Conservation (phyloP, 2,797 vertebrate genomes). For the Rhinatrema bivittatum region DNA sequence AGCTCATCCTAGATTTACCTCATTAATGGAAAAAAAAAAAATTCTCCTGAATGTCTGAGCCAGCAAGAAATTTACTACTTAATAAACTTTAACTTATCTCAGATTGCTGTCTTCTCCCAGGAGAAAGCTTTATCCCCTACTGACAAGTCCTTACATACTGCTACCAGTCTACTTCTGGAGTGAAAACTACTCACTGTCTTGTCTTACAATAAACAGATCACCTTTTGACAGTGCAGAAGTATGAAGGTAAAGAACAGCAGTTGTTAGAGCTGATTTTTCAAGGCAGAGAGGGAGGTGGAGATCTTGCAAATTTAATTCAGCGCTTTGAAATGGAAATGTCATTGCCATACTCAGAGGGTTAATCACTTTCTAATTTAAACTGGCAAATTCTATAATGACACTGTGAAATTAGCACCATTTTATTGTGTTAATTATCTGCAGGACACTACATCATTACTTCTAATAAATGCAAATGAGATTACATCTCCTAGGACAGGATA, state of each 20-base stretch:
- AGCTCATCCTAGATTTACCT: conserved; percentile 31
- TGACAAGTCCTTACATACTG: background rate
- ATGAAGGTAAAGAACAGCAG: conserved; percentile 16
- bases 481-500: conserved; percentile 59
- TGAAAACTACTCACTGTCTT: conserved; percentile 14
- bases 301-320: conserved; percentile 50
- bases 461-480: conserved; percentile 68
- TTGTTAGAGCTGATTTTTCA: conserved; percentile 26
- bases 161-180: conserved; percentile 6
- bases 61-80: conserved; percentile 45
- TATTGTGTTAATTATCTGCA: conserved; percentile 76
- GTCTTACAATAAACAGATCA: background rate
- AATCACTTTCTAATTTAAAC: conserved; percentile 69
- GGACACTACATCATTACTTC: conserved; percentile 69
- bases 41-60: conserved; percentile 20
- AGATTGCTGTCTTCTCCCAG: conserved; percentile 23
- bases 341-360: conserved; percentile 61
- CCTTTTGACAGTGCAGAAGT: conserved; percentile 1
- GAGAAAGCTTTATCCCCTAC: conserved; percentile 13
- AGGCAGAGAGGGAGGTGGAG: conserved; percentile 12
- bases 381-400: conserved; percentile 69
- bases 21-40: conserved; percentile 42
- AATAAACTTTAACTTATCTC: conserved; percentile 27
- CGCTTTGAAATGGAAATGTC: conserved; percentile 58
- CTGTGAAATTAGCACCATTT: conserved; percentile 73